Conservation (phyloP, 2,797 vertebrate species). For the Gallinago nigripennis region DNA sequence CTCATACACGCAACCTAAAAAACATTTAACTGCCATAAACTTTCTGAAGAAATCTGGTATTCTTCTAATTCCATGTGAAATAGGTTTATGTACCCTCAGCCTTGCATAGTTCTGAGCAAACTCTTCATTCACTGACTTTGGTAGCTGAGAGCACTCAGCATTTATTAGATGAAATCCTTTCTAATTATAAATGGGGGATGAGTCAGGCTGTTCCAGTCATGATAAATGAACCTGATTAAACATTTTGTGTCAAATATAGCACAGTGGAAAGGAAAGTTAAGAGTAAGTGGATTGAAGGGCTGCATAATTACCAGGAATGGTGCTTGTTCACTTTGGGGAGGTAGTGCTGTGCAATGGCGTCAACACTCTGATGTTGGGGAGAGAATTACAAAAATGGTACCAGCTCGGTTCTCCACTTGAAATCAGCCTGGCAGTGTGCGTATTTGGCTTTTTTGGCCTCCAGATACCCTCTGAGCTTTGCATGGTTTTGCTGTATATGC, state of each 20-base stretch:
- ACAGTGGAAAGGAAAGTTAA: constrained; percentile 32
- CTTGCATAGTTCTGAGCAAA: neutral
- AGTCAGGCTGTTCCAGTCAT: constrained; percentile 54
- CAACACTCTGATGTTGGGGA: neutral
- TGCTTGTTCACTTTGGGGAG: constrained; percentile 5
- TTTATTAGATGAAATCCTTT: constrained; percentile 54
- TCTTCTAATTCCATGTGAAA: neutral
- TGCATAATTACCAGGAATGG: constrained; percentile 23
- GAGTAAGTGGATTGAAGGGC: constrained; percentile 48
- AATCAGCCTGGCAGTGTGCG: neutral
- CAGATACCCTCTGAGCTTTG: neutral
- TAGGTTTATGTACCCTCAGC: neutral
- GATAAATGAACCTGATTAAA: constrained; percentile 64
- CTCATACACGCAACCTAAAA: neutral
- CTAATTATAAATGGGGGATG: constrained; percentile 48
- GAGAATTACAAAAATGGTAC: neutral
- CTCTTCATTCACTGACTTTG: constrained; percentile 18
- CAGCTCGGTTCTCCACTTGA: neutral
- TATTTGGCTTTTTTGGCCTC: neutral
- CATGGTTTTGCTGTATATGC: neutral
- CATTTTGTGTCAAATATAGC: constrained; percentile 60
- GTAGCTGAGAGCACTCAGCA: constrained; percentile 1
- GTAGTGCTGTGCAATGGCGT: neutral
- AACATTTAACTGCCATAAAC: neutral
- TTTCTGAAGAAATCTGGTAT: neutral